phyloP scores from a whole-genome alignment of 2,113 vertebrate genomes.

The Isurus oxyrinchus region DNA sequence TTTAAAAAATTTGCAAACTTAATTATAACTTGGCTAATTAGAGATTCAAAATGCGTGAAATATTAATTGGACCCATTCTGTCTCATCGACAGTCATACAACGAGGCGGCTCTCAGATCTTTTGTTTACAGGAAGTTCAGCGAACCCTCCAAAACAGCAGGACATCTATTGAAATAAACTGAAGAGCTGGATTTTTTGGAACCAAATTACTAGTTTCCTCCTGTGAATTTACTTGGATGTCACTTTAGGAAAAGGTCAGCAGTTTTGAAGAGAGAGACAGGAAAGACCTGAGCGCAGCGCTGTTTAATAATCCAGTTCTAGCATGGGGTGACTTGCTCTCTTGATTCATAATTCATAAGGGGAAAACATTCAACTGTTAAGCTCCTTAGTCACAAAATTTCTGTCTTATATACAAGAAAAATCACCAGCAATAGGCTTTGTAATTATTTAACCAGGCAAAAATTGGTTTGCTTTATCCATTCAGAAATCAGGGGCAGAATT shows the following conservation, averaged over 20 bases:
- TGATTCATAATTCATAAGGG: slow-evolving; percentile 8
- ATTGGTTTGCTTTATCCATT: background rate
- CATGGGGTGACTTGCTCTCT: slow-evolving; percentile 12
- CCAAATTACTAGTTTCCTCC: slow-evolving; percentile 17
- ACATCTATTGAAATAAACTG: background rate
- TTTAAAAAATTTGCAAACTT: slow-evolving; percentile 20
- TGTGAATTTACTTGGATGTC: slow-evolving; percentile 26
- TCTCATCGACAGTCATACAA: slow-evolving; percentile 5
- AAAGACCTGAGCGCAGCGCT: background rate
- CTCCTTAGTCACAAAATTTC: background rate
- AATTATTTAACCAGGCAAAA: background rate
- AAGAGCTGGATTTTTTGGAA: slow-evolving; percentile 19
- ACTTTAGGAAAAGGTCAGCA: slow-evolving; percentile 7
- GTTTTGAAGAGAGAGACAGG: background rate
- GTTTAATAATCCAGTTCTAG: background rate
- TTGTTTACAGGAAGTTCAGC: background rate
- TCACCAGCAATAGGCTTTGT: background rate
- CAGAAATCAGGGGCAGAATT: background rate
- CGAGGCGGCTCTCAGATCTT: slow-evolving; percentile 19
- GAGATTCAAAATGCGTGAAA: background rate
- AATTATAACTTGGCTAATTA: slow-evolving; percentile 17
- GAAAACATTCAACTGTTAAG: background rate
- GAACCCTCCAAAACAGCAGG: slow-evolving; percentile 24
- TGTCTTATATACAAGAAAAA: background rate
- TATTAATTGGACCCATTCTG: slow-evolving; percentile 34